These are phyloP conservation scores for Alfaro cultratus DNA, from an alignment of 2,797 vertebrate species.

Conservation along the genomic window DNA sequence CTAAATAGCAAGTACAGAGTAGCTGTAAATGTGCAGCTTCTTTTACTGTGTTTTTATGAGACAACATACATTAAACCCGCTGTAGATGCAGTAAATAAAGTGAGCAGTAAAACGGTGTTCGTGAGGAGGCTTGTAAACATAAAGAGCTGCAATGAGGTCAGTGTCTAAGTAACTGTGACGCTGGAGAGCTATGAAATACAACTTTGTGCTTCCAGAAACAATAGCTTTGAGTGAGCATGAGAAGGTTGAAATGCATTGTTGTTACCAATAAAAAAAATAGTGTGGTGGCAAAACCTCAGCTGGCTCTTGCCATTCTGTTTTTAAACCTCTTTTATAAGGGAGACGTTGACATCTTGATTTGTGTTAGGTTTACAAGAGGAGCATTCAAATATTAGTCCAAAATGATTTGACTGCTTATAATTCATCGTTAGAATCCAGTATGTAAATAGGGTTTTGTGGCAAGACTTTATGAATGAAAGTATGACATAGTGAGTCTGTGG, in stretches of 20 bases:
- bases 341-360: not conserved
- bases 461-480: not conserved
- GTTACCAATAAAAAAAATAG: slow-evolving; percentile 14
- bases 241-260: slow-evolving; percentile 14
- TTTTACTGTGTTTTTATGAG: slow-evolving; percentile 82
- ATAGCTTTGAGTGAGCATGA: slow-evolving; percentile 37
- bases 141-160: slow-evolving; percentile 77
- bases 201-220: slow-evolving; percentile 54
- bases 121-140: slow-evolving; percentile 83
- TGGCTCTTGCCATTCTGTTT: slow-evolving; percentile 19
- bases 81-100: slow-evolving; percentile 81
- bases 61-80: slow-evolving; percentile 81
- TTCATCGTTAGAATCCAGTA: not conserved
- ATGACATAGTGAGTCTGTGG: not conserved
- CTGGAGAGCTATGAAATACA: slow-evolving; percentile 70
- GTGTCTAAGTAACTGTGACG: slow-evolving; percentile 74
- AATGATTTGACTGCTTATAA: not conserved
- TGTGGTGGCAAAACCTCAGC: slow-evolving; percentile 17
- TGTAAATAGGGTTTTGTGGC: not conserved
- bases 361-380: not conserved
- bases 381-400: not conserved
- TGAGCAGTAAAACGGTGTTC: slow-evolving; percentile 73
- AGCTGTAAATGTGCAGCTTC: slow-evolving; percentile 76
- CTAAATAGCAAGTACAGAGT: slow-evolving; percentile 74
- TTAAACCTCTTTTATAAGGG: slow-evolving; percentile 6